Base-by-base conservation (phyloP, 1,140 invertebrate genomes). In the Brachionus angularis region DNA sequence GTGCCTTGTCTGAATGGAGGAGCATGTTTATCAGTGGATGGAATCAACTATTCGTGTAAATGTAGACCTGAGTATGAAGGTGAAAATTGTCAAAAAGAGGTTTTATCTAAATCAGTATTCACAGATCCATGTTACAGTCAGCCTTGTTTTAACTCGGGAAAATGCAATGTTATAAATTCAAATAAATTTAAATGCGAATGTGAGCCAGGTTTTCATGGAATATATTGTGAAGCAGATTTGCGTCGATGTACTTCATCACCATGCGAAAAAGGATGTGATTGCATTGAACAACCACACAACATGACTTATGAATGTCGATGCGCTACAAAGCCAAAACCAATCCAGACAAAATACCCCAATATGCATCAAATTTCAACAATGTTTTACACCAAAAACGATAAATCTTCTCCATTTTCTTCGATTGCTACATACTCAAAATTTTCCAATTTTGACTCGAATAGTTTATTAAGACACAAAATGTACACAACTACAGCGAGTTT, bases 41-140 rank as follows among this genome's bases (percentile, higher is more conserved):
- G 18, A 1, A 18, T 12, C 3, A 71, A 29, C 39, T 80, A 75
- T 73, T 36, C 72, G 7, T 92, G 90, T 78, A 85, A 86, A 25
- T 92, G 90, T 79, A 83, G 84, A 0, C 80, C 84, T 1, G 85
- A 85, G 53, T 81, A 91, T 18, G 84, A 83, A 23, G 91, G 91
- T 0, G 88, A 86, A 76, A 84, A 89, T 23, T 93, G 91, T 80
- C 88, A 93, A 39, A n/a, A 39, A 25, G 58, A 58, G 10, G 27
- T 53, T n/a, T n/a, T n/a, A n/a, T n/a, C n/a, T n/a, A n/a, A n/a
- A n/a, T n/a, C n/a, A n/a, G n/a, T n/a, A n/a, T n/a, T n/a, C 21
- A 23, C 18, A 52, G 33, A 71, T 55, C 67, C 70, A 33, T 71
- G 70, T 71, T 49, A 53, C 2, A 53, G 50, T 55, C 21, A 44